A percentile compares a stretch with the other conserved stretches of the same genome.
Evolutionary conservation across 2,113 vertebrate species (phyloP).

Genomic region (Astatotilapia flaviijosephi): DNA sequence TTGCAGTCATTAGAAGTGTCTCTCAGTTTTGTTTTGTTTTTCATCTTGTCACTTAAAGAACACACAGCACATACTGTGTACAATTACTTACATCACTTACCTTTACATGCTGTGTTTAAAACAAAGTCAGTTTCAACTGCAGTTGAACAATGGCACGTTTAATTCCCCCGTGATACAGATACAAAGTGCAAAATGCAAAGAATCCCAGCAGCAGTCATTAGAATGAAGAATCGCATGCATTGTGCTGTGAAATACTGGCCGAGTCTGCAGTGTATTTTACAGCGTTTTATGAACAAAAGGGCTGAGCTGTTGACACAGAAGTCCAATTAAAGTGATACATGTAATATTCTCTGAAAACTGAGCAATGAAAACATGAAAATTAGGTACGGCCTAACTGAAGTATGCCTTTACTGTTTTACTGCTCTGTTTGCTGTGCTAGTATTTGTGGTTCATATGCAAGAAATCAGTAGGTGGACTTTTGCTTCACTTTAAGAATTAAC

Average conservation of each 20-base stretch:
- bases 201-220: background rate
- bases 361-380: background rate
- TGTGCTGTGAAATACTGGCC: background rate
- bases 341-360: background rate
- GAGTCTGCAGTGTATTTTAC: background rate
- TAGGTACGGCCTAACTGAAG: background rate
- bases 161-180: background rate
- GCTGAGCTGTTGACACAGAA: background rate
- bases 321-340: slow-evolving; percentile 7
- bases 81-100: background rate
- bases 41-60: background rate
- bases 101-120: background rate
- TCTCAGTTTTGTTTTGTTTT: background rate
- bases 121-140: background rate
- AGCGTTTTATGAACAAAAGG: background rate
- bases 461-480: background rate
- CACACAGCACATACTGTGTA: background rate
- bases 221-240: background rate
- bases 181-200: background rate
- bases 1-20: background rate
- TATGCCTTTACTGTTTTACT: background rate
- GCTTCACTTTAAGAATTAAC: background rate
- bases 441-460: background rate
- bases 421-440: background rate
- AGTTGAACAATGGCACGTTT: background rate